Conservation (phyloP, 2,113 vertebrate species). For the Entomyzon cyanotis region DNA sequence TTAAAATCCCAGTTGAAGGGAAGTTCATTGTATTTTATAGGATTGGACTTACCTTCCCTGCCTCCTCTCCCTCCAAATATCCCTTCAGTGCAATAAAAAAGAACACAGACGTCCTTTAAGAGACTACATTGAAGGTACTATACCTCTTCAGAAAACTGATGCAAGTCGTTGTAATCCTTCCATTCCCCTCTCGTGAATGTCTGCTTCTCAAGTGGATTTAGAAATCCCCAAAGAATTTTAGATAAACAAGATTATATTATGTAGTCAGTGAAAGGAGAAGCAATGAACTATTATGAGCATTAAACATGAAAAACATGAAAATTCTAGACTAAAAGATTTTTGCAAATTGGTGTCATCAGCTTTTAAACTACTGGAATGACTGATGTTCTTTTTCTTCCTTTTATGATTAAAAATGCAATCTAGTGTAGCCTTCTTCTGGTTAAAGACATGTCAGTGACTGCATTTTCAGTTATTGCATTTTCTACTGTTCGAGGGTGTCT, state of each 20-base stretch:
- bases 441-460: not conserved
- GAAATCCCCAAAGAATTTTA: not conserved
- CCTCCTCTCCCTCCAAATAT: rapidly evolving
- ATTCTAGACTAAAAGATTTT: not conserved
- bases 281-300: not conserved
- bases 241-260: not conserved
- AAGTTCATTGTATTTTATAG: not conserved
- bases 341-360: not conserved
- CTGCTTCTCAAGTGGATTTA: not conserved
- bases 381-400: not conserved
- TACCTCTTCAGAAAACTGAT: not conserved
- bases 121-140: not conserved
- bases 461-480: not conserved
- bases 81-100: not conserved
- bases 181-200: not conserved
- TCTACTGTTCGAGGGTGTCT: not conserved
- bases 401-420: not conserved
- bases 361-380: not conserved
- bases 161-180: not conserved
- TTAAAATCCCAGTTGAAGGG: not conserved
- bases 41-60: not conserved
- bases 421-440: not conserved
- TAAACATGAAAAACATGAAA: not conserved
- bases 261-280: not conserved
- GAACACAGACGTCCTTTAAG: not conserved